Evolutionary conservation across 2,113 vertebrate genomes (phyloP).

Genomic region (Prolemur simus): DNA sequence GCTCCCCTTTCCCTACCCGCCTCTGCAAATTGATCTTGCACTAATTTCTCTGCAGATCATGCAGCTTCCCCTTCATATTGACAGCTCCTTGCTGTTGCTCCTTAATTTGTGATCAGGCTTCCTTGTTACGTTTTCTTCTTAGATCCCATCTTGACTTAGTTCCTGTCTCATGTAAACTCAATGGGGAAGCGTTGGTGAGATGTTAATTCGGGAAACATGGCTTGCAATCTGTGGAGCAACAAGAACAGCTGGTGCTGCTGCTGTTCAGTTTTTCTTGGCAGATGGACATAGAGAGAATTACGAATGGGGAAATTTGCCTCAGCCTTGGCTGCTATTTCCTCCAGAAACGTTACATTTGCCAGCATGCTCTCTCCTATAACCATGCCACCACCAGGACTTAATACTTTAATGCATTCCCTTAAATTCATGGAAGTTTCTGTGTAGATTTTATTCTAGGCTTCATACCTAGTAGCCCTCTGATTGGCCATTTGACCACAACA

Average conservation of each 20-base stretch:
- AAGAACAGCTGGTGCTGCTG: slow-evolving; percentile 75
- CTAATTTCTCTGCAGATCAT: neutral
- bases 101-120: neutral
- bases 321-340: slow-evolving; percentile 28
- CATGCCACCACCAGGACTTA: neutral
- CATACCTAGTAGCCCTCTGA: neutral
- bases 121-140: neutral
- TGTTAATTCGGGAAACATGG: slow-evolving; percentile 69
- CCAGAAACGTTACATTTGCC: neutral
- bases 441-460: neutral
- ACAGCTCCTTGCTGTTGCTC: neutral
- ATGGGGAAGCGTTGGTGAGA: slow-evolving; percentile 10
- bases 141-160: slow-evolving; percentile 33
- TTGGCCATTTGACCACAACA: neutral
- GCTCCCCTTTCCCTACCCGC: neutral
- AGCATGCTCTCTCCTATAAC: neutral
- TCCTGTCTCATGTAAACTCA: slow-evolving; percentile 57
- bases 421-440: neutral
- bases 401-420: neutral
- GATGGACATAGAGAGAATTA: slow-evolving; percentile 53
- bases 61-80: neutral
- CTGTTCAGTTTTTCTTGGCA: slow-evolving; percentile 77
- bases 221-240: slow-evolving; percentile 66
- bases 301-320: slow-evolving; percentile 33
- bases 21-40: neutral